These are phyloP conservation scores for Hydrocynus forskahlii DNA, from an alignment of 2,797 vertebrate species.

Conservation along the genomic window DNA sequence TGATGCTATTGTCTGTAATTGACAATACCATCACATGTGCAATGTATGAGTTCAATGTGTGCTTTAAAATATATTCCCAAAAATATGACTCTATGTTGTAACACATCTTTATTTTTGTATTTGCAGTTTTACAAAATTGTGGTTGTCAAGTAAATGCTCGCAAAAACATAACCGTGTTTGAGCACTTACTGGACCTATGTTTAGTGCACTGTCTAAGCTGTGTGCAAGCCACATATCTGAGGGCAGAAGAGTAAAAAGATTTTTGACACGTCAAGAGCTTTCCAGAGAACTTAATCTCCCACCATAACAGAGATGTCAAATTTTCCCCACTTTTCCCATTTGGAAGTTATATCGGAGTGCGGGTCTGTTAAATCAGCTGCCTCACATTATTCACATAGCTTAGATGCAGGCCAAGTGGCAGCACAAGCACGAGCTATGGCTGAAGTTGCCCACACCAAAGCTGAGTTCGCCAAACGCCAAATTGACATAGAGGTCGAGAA, in stretches of 20 bases:
- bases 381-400: background rate
- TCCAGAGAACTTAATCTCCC: too few species aligned
- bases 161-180: too few species aligned
- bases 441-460: slow-evolving; percentile 22
- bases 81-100: too few species aligned
- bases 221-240: too few species aligned
- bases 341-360: slow-evolving; percentile 11
- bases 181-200: slow-evolving; percentile 20
- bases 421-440: slow-evolving; percentile 7
- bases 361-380: background rate
- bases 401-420: slow-evolving; percentile 8
- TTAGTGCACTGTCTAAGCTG: slow-evolving; percentile 25
- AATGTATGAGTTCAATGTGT: too few species aligned
- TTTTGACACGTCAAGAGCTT: background rate
- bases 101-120: too few species aligned
- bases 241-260: slow-evolving; percentile 23
- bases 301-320: background rate
- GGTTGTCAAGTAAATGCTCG: too few species aligned
- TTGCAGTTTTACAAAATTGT: too few species aligned
- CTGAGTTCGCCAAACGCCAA: slow-evolving; percentile 19
- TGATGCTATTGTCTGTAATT: too few species aligned
- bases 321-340: background rate
- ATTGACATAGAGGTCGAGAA: slow-evolving; percentile 25
- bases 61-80: too few species aligned
- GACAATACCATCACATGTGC: too few species aligned